Conservation (phyloP, 1,140 invertebrate genomes). For the Chelonus insularis region DNA sequence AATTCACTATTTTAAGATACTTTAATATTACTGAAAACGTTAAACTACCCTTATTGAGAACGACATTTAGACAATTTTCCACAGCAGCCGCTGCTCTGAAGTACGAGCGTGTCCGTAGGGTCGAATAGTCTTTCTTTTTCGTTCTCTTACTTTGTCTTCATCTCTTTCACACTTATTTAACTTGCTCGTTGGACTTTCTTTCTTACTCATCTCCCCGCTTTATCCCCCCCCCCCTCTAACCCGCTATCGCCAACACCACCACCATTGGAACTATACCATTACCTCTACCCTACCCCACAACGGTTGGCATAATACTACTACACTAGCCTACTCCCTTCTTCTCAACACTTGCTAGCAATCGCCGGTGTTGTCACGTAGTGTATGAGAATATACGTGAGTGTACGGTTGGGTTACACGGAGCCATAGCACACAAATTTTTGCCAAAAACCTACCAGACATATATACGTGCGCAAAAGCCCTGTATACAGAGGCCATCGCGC, state of each 20-base stretch:
- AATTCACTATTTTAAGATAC: too few relatives aligned
- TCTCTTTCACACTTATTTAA: too few relatives aligned
- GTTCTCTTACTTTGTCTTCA: neutral
- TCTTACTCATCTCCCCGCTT: neutral
- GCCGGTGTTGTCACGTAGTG: neutral
- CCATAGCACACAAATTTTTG: conserved; percentile 17
- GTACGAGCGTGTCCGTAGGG: conserved; percentile 45
- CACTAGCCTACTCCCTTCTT: neutral
- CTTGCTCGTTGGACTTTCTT: neutral
- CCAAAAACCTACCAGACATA: conserved; percentile 17
- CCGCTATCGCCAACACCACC: neutral
- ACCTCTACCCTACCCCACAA: neutral
- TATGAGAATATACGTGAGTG: neutral
- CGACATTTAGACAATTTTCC: conserved; percentile 48
- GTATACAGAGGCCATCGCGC: conserved; percentile 14
- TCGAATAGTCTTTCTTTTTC: conserved; percentile 39
- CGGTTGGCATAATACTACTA: neutral
- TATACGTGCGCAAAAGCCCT: conserved; percentile 28
- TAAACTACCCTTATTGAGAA: neutral
- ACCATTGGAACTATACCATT: conserved; percentile 11
- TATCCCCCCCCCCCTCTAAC: neutral
- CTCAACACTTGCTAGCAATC: neutral
- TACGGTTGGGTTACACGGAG: neutral
- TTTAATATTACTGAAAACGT: neutral
- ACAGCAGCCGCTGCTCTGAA: conserved; percentile 40